phyloP scores from a whole-genome alignment of 2,888 invertebrate species.

The Cantharis rustica region DNA sequence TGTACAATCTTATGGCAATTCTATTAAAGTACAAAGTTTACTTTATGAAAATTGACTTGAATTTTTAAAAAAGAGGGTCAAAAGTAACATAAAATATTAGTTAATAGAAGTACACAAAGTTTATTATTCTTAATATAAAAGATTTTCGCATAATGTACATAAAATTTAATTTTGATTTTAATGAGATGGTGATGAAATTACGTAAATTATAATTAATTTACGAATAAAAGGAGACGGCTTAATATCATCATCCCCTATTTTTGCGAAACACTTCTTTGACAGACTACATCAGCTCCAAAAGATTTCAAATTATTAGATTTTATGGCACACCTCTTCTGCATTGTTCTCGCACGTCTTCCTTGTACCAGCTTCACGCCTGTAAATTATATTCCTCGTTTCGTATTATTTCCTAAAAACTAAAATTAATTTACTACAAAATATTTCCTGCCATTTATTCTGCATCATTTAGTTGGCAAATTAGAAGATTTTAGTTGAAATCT shows the following conservation, averaged over 20 bases:
- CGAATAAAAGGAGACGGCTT: neutral
- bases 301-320: conserved; percentile 10
- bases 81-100: neutral
- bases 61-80: neutral
- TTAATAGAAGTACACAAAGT: neutral
- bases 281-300: conserved; percentile 5
- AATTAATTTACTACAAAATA: neutral
- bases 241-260: conserved; percentile 3
- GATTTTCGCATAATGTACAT: neutral
- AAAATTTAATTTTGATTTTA: neutral
- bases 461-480: neutral
- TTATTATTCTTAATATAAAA: neutral
- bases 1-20: conserved; percentile 8
- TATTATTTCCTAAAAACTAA: neutral
- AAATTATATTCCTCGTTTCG: neutral
- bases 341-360: neutral
- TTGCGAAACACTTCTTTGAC: conserved; percentile 12
- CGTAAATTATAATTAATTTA: neutral
- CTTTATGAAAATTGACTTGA: neutral
- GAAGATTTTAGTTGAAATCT: neutral
- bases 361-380: neutral
- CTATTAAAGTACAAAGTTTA: conserved; percentile 8
- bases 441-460: neutral
- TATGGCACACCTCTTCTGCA: neutral
- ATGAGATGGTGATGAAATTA: neutral